Conservation (phyloP, 2,797 vertebrate genomes). For the Ctenopoma multispine region DNA sequence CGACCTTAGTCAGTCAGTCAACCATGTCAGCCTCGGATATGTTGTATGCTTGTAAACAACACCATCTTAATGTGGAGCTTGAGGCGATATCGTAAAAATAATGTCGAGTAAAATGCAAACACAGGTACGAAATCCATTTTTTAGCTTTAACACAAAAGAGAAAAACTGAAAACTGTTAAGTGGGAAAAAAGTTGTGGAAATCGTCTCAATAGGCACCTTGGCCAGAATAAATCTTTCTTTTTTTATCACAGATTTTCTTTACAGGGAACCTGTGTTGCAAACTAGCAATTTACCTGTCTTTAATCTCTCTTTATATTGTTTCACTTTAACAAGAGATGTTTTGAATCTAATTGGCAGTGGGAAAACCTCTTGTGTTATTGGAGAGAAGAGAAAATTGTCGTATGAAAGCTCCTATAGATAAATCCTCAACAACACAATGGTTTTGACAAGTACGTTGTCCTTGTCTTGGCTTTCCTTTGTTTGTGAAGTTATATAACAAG, state of each 20-base stretch:
- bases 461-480: conserved; percentile 4
- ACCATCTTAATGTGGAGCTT: conserved; percentile 34
- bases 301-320: background rate
- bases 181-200: background rate
- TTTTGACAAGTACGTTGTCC: background rate
- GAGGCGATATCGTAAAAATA: conserved; percentile 29
- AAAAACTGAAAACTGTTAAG: background rate
- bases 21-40: conserved; percentile 47
- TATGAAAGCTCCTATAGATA: conserved; percentile 12
- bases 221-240: conserved; percentile 19
- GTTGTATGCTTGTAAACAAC: conserved; percentile 63
- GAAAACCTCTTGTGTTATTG: conserved; percentile 3
- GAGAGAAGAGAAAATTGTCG: background rate
- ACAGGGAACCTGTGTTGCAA: background rate
- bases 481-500: conserved; percentile 15
- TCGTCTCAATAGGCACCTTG: conserved; percentile 18
- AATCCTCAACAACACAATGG: conserved; percentile 7
- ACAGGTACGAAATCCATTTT: conserved; percentile 31
- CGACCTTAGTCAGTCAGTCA: conserved; percentile 50
- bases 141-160: conserved; percentile 25
- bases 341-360: conserved; percentile 26
- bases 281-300: background rate
- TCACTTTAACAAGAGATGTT: background rate
- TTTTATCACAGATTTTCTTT: conserved; percentile 21
- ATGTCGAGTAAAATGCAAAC: conserved; percentile 38